phyloP scores from a whole-genome alignment of 35 echinoderm and acorn worm species.

The Stichopus chloronotus region DNA sequence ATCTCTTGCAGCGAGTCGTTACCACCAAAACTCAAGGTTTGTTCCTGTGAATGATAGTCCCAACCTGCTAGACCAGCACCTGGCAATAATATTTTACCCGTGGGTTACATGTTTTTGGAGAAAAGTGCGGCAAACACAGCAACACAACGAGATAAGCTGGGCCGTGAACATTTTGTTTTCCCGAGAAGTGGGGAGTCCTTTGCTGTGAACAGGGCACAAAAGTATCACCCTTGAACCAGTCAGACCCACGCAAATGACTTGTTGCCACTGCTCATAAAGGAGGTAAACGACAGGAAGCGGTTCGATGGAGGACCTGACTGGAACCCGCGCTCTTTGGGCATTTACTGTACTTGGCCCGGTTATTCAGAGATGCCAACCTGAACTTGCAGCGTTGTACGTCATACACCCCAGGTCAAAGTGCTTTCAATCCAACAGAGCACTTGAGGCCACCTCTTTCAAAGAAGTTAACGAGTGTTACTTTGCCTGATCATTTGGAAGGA shows the following conservation, averaged over 20 bases:
- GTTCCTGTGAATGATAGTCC: slow-evolving; percentile 32
- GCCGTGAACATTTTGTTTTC: slow-evolving; percentile 5
- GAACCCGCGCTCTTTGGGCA: background rate
- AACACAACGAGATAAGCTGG: slow-evolving; percentile 34
- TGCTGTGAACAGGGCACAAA: slow-evolving; percentile 22
- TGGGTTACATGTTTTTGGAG: slow-evolving; percentile 58
- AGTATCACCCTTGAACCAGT: slow-evolving; percentile 26
- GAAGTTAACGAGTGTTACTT: background rate
- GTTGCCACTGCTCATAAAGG: background rate
- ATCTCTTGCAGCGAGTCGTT: slow-evolving; percentile 28
- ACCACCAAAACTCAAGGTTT: slow-evolving; percentile 9
- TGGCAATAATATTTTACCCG: slow-evolving; percentile 32
- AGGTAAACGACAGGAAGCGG: background rate
- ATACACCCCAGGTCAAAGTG: background rate
- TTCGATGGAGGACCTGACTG: background rate
- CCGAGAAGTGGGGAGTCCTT: slow-evolving; percentile 21
- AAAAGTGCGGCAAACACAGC: background rate
- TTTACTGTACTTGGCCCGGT: background rate
- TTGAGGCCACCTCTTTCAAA: background rate
- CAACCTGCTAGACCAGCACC: slow-evolving; percentile 48
- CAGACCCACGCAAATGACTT: slow-evolving; percentile 52
- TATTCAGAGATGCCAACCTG: background rate
- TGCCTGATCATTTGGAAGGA: background rate
- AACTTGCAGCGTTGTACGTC: background rate
- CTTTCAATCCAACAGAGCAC: background rate